Percentiles rank a stretch among this genome's conserved stretches.
phyloP scores from a whole-genome alignment of 92 coral and sea anemone genomes.

The Paramuricea clavata region DNA sequence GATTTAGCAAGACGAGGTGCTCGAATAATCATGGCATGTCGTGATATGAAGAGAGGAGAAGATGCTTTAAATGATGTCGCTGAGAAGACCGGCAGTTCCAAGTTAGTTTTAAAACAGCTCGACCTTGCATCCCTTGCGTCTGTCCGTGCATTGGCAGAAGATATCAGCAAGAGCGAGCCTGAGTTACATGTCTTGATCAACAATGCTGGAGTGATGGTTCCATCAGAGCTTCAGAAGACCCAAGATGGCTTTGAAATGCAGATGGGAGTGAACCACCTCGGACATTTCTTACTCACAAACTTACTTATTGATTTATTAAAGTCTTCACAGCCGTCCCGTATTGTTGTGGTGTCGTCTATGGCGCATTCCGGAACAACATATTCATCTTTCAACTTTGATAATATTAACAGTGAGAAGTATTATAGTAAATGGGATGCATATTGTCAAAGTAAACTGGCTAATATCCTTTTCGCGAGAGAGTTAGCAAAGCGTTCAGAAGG shows the following conservation, averaged over 20 bases:
- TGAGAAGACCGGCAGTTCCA: conserved; percentile 64
- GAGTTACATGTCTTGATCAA: conserved; percentile 79
- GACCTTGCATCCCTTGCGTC: conserved; percentile 75
- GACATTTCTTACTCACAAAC: conserved; percentile 77
- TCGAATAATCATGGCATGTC: conserved; percentile 80
- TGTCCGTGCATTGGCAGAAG: conserved; percentile 71
- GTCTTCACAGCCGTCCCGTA: conserved; percentile 72
- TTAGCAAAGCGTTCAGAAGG: conserved; percentile 70
- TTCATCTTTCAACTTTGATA: conserved; percentile 51
- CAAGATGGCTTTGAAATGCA: conserved; percentile 75
- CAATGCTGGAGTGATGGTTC: conserved; percentile 82
- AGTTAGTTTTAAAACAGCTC: conserved; percentile 69
- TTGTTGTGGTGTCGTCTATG: conserved; percentile 79
- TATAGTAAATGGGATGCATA: conserved; percentile 56
- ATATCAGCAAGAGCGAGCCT: conserved; percentile 70
- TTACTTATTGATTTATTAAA: conserved; percentile 63
- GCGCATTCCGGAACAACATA: neutral
- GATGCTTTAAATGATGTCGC: conserved; percentile 72
- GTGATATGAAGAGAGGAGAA: conserved; percentile 67
- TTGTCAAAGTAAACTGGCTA: conserved; percentile 75
- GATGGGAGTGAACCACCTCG: conserved; percentile 75
- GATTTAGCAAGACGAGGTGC: conserved; percentile 86
- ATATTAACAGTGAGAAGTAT: conserved; percentile 31
- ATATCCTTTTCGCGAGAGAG: conserved; percentile 78
- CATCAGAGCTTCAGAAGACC: conserved; percentile 61